Percentiles rank a stretch among this genome's conserved stretches.
Evolutionary conservation across 2,113 vertebrate species (phyloP).

Genomic region (Dasypus novemcinctus): DNA sequence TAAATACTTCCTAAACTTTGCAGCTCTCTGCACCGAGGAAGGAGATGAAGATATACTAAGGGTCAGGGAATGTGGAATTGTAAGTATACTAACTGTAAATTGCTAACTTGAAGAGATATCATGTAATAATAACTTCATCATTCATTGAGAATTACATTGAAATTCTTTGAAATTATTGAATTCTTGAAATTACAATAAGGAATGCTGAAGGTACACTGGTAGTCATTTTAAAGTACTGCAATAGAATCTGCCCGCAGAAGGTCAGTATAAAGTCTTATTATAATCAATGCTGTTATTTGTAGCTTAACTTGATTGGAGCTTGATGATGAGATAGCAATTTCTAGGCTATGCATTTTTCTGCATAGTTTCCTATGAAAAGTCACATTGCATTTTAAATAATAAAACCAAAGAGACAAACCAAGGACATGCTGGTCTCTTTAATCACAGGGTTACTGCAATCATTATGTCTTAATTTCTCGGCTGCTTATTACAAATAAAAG

Average conservation of each 20-base stretch:
- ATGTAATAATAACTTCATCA: neutral
- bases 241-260: neutral
- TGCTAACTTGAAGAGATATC: neutral
- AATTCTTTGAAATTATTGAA: no score
- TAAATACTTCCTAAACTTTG: neutral
- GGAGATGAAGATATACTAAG: neutral
- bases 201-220: neutral
- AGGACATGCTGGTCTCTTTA: neutral
- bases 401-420: neutral
- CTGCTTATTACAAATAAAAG: no score
- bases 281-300: neutral
- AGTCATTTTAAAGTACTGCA: neutral
- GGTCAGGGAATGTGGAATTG: neutral
- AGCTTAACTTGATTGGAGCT: neutral
- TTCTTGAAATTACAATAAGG: neutral
- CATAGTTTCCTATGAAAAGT: neutral
- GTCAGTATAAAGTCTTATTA: neutral
- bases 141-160: neutral
- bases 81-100: neutral
- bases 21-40: neutral
- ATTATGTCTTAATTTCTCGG: neutral
- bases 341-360: neutral
- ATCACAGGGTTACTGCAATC: neutral
- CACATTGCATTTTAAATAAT: neutral
- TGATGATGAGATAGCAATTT: neutral